Percentiles rank a stretch among this genome's conserved stretches.
Evolutionary conservation across 2,797 vertebrate species (phyloP).

Genomic region (Pantherophis alleghaniensis): DNA sequence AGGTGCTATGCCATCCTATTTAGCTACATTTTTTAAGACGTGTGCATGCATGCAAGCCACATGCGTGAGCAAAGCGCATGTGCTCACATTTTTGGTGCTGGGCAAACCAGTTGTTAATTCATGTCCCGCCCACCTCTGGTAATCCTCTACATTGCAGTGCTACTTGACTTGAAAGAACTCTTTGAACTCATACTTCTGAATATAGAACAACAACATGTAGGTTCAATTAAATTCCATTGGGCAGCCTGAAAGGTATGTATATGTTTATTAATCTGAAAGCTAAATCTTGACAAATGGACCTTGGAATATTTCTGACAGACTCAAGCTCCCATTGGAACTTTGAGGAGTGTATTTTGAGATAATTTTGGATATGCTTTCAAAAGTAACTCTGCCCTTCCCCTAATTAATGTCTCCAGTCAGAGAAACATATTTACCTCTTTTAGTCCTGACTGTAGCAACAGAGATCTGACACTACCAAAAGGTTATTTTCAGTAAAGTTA

Average conservation of each 20-base stretch:
- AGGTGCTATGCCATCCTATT: no score
- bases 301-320: not conserved
- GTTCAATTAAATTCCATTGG: no score
- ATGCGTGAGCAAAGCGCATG: no score
- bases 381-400: not conserved
- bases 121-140: no score
- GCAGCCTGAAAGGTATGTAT: not conserved
- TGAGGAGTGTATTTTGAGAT: not conserved
- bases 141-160: not conserved
- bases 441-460: not conserved
- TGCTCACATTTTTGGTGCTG: no score
- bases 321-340: not conserved
- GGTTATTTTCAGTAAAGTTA: not conserved
- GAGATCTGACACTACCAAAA: not conserved
- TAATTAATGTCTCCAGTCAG: not conserved
- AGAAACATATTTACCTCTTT: not conserved
- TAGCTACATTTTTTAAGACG: no score
- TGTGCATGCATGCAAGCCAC: no score
- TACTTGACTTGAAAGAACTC: not conserved
- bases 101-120: no score
- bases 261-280: not conserved
- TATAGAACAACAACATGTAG: not conserved
- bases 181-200: not conserved
- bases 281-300: not conserved
- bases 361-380: not conserved